phyloP scores from a whole-genome alignment of 2,797 vertebrate genomes.

The Molothrus ater region DNA sequence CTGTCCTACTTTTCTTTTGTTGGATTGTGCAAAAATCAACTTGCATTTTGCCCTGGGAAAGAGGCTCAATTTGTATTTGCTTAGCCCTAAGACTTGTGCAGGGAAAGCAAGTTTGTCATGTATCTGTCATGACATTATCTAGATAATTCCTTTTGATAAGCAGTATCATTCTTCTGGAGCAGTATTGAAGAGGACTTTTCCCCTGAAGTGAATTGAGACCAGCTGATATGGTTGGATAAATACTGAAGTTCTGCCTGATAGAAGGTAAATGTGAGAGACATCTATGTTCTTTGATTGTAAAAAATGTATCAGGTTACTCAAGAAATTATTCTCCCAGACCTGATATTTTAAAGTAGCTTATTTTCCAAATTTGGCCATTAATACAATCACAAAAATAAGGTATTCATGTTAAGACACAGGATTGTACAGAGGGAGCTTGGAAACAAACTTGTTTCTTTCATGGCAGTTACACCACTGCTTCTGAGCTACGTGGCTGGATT shows the following conservation, averaged over 20 bases:
- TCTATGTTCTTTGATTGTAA: background rate
- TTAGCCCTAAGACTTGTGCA: conserved; percentile 32
- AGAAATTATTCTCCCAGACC: background rate
- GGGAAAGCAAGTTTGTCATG: conserved; percentile 50
- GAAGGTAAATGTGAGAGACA: background rate
- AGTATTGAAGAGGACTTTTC: conserved; percentile 31
- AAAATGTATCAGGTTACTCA: background rate
- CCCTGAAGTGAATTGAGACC: conserved; percentile 31
- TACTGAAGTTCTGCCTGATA: background rate
- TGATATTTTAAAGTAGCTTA: background rate
- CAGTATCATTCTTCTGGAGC: conserved; percentile 38
- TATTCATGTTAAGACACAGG: background rate
- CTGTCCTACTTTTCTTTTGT: conserved; percentile 49
- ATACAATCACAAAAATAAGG: background rate
- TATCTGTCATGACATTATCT: conserved; percentile 49
- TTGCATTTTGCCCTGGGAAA: conserved; percentile 54
- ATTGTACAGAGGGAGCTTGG: background rate
- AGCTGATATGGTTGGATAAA: conserved; percentile 26
- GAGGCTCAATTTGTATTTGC: conserved; percentile 44
- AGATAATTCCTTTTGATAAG: conserved; percentile 66
- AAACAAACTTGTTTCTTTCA: background rate
- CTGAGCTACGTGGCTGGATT: background rate
- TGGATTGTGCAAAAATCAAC: background rate
- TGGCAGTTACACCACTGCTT: background rate
- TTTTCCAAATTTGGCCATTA: background rate